These are phyloP conservation scores for Microplitis deprimator DNA, from an alignment of 2,888 invertebrate species.

Conservation along the genomic window DNA sequence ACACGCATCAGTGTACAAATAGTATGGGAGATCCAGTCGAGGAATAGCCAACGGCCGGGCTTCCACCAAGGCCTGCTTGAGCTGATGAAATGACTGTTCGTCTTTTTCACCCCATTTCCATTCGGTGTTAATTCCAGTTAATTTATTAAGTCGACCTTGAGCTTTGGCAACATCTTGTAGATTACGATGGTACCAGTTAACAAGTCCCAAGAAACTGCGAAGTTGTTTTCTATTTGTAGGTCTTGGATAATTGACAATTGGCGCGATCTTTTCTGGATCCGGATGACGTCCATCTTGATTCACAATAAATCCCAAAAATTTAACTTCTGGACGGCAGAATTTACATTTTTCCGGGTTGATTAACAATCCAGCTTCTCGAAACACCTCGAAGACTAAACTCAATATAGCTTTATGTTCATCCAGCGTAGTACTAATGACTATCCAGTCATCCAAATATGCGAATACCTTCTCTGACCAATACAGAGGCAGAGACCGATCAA, in stretches of 20 bases:
- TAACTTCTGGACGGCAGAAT: conserved; percentile 43
- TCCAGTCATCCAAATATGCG: not conserved
- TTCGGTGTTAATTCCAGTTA: not conserved
- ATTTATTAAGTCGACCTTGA: not conserved
- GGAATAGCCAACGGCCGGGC: conserved; percentile 27
- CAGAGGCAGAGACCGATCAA: not conserved
- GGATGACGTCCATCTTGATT: not conserved
- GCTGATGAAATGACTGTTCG: not conserved
- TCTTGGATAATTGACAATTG: not conserved
- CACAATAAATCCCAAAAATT: conserved; percentile 43
- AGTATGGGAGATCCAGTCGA: conserved; percentile 35
- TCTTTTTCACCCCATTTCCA: not conserved
- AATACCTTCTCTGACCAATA: not conserved
- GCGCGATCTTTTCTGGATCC: not conserved
- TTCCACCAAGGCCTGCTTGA: not conserved
- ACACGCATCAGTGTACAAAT: conserved; percentile 44
- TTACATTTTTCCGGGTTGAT: conserved; percentile 47
- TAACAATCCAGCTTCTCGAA: conserved; percentile 35
- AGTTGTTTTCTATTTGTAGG: not conserved
- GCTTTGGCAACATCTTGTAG: not conserved
- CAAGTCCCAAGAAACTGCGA: not conserved
- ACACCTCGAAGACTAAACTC: not conserved
- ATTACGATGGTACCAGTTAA: not conserved
- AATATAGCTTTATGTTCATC: not conserved
- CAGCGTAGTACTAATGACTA: conserved; percentile 11